Base-by-base conservation (phyloP, 1,140 invertebrate species). In the Drosophila nasuta region DNA sequence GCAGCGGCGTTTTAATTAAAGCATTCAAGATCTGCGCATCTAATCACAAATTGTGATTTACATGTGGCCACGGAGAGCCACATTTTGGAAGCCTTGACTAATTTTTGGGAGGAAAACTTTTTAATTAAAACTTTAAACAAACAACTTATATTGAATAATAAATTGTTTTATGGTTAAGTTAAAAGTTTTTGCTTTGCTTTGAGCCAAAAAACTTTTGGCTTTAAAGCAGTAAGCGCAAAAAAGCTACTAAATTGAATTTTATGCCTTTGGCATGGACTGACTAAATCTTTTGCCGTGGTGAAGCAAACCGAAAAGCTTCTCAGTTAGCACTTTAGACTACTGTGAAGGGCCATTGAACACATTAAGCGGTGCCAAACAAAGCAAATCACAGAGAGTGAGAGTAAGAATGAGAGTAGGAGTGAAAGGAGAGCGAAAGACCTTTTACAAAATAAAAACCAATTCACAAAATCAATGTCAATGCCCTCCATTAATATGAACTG, bases 61-160 rank as follows among this genome's bases (percentile, higher is more conserved):
- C 33, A 49, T 48, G 17, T 17, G 15, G 49, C 11, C 10, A 25
- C 38, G 13, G 30, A 8, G 13, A 10, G 35, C 11, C 10, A 10
- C 8, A 25, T 10, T 38, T 38, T 10, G 35, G 35, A 8, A 38
- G 35, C 35, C 35, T 38, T 30, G 13, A 62, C 38, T 54, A 49
- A 52, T 78, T 70, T 45, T 66, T 35, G 68, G 33, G 46, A 48
- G 28, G 33, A 5, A 68, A 88, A 88, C 80, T 87, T 86, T 86
- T 65, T 51, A 80, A 87, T 87, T 88, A 83, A 81, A 87, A 87
- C 74, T 74, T 77, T 88, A 51, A 28, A 45, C 54, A 69, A 79
- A 73, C 67, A 77, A 66, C 49, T 58, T 77, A 77, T 72, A 88
- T 80, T 80, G 83, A 79, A 88, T 82, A 82, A 87, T 77, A 80